Percentiles rank a stretch among this genome's conserved stretches.
Conservation (phyloP, 2,113 vertebrate genomes). For the Nycticorax nycticorax region DNA sequence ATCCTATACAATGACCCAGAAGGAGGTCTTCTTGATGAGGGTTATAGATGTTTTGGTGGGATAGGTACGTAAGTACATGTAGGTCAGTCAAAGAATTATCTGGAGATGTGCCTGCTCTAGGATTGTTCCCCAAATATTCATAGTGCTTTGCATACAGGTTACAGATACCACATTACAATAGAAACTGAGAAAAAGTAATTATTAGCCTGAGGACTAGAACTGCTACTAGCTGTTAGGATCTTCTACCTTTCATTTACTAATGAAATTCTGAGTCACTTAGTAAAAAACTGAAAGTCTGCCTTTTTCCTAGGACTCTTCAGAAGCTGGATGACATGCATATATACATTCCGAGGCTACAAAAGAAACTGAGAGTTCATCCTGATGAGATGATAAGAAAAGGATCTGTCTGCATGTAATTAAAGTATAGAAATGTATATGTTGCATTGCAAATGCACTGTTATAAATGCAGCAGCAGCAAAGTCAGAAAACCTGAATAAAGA, state of each 20-base stretch:
- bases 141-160: background rate
- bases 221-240: background rate
- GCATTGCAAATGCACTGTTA: background rate
- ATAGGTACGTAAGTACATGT: too few species aligned
- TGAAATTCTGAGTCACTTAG: background rate
- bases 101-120: background rate
- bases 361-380: background rate
- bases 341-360: background rate
- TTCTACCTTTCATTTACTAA: background rate
- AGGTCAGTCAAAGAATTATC: background rate
- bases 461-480: background rate
- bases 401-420: background rate
- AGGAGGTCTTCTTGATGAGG: background rate
- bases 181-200: background rate
- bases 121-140: background rate
- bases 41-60: background rate
- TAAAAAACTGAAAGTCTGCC: background rate
- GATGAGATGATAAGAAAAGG: background rate
- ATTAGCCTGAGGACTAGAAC: background rate
- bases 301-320: background rate
- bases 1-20: background rate
- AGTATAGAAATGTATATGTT: background rate
- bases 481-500: background rate
- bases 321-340: background rate
- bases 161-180: background rate